These are phyloP conservation scores for Brachypteracias leptosomus DNA, from an alignment of 2,113 vertebrate genomes.

Conservation along the genomic window DNA sequence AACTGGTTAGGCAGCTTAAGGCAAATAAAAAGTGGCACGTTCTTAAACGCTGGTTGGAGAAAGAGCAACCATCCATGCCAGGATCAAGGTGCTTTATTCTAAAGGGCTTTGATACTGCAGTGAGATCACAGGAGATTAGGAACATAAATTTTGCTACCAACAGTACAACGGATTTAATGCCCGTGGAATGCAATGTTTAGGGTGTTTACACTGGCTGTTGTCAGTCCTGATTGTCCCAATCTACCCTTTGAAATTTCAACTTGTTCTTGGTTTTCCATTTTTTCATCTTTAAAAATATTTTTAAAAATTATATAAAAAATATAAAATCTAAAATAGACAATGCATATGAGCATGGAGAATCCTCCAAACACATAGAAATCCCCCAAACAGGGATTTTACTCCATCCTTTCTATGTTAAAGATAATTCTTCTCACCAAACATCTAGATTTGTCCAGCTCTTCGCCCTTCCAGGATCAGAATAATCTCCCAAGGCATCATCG, in stretches of 20 bases:
- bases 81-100: not conserved
- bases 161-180: too few relatives aligned
- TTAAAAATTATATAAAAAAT: too few relatives aligned
- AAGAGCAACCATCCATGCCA: not conserved
- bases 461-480: not conserved
- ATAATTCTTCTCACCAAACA: not conserved
- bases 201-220: not conserved
- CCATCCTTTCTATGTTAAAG: not conserved
- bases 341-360: not conserved
- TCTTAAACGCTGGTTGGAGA: conserved; percentile 10
- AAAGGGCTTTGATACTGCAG: not conserved
- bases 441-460: not conserved
- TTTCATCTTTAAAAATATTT: not conserved
- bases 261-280: not conserved
- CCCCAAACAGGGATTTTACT: not conserved
- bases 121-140: not conserved
- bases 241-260: not conserved
- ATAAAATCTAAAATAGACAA: not conserved
- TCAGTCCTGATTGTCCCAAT: not conserved
- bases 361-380: not conserved
- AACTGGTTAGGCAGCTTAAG: conserved; percentile 56
- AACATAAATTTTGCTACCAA: not conserved
- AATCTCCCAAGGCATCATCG: not conserved
- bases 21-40: conserved; percentile 12
- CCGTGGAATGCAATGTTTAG: not conserved